Evolutionary conservation across 2,888 invertebrate species (phyloP).

Genomic region (Octonoba sinensis): DNA sequence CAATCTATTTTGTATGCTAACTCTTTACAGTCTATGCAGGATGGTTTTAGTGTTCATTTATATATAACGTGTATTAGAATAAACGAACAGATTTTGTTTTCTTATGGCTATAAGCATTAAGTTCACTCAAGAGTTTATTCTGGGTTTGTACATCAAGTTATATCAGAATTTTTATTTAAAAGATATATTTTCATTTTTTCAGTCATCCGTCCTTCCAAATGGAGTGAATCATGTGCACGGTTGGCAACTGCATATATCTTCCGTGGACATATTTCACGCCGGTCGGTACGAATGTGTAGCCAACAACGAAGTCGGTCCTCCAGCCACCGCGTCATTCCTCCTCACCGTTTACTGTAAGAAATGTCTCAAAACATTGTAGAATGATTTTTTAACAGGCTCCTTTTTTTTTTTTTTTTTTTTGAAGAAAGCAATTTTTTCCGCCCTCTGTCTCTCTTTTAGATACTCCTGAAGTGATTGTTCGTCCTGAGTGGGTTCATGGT

Average conservation of each 20-base stretch:
- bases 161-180: no score
- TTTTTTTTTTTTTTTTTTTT: no score
- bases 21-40: no score
- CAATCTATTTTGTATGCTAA: no score
- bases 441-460: constrained; percentile 20
- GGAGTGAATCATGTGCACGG: constrained; percentile 65
- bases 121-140: no score
- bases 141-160: no score
- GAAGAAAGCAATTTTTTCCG: background rate
- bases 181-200: background rate
- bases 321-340: constrained; percentile 67
- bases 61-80: no score
- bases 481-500: constrained; percentile 30
- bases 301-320: constrained; percentile 71
- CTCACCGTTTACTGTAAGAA: constrained; percentile 64
- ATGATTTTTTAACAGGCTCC: no score
- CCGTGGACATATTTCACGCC: constrained; percentile 70
- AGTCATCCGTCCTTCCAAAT: constrained; percentile 22
- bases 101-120: no score
- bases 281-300: constrained; percentile 74
- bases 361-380: constrained; percentile 52
- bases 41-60: no score
- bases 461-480: constrained; percentile 29
- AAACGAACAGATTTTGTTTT: no score
- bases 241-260: constrained; percentile 68